Conservation (phyloP, 1,140 invertebrate genomes). For the Sarcophaga peregrina region DNA sequence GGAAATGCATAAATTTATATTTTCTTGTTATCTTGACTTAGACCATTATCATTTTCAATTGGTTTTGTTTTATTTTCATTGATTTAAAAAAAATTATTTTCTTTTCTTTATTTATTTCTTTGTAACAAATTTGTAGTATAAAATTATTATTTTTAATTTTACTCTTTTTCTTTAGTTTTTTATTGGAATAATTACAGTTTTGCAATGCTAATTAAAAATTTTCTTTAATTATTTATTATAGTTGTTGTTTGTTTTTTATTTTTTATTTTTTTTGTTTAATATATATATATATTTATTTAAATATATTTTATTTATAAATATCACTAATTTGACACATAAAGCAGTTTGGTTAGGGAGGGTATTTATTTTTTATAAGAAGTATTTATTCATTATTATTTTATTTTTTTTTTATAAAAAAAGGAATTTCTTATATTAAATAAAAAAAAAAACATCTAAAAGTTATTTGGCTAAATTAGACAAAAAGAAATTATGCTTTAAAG, state of each 20-base stretch:
- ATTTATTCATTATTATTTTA: constrained; percentile 54
- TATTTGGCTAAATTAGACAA: too few relatives aligned
- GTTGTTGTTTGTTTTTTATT: background rate
- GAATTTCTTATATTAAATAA: background rate
- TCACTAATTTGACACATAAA: constrained; percentile 66
- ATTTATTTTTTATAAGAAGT: constrained; percentile 47
- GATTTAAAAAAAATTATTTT: constrained; percentile 1
- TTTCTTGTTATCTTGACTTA: too few relatives aligned
- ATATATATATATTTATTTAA: constrained; percentile 20
- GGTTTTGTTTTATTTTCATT: too few relatives aligned
- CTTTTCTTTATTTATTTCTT: constrained; percentile 8
- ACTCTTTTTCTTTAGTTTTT: background rate
- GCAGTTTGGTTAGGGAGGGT: constrained; percentile 45
- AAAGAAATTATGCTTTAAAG: background rate
- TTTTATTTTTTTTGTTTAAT: background rate
- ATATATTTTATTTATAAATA: constrained; percentile 53
- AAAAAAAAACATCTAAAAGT: constrained; percentile 16
- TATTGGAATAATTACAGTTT: background rate
- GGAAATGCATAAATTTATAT: too few relatives aligned
- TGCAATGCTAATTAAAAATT: background rate
- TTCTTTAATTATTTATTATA: background rate
- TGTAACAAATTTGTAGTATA: too few relatives aligned
- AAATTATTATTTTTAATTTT: too few relatives aligned
- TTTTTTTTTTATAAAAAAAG: background rate
- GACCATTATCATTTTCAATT: too few relatives aligned